Evolutionary conservation across 2,888 invertebrate species (phyloP).

Genomic region (Drosophila neutralis): DNA sequence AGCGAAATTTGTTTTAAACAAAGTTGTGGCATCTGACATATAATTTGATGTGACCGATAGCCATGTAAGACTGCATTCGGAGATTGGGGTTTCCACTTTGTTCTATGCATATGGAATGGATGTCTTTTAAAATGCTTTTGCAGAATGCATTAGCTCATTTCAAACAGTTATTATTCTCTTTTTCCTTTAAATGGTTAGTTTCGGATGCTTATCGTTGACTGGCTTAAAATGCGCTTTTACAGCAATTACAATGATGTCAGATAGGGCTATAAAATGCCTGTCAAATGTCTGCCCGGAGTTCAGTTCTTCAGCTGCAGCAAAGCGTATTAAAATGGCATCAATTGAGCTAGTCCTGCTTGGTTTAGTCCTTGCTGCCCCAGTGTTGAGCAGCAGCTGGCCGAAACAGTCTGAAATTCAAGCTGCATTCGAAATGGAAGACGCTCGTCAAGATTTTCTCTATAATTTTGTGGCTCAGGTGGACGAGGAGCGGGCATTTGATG

Average conservation of each 20-base stretch:
- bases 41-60: neutral
- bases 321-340: conserved; percentile 27
- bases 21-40: neutral
- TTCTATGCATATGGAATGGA: neutral
- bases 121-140: neutral
- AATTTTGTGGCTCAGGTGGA: conserved; percentile 42
- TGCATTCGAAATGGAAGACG: neutral
- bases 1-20: neutral
- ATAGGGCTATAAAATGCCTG: conserved; percentile 31
- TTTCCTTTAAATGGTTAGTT: neutral
- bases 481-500: conserved; percentile 18
- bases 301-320: conserved; percentile 16
- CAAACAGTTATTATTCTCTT: neutral
- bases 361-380: conserved; percentile 9
- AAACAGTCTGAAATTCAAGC: neutral
- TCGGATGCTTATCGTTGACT: conserved; percentile 25
- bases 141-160: neutral
- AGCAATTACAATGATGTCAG: conserved; percentile 41
- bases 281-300: neutral
- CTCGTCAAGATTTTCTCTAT: conserved; percentile 18
- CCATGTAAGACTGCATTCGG: neutral
- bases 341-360: conserved; percentile 11
- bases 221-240: conserved; percentile 40
- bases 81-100: neutral
- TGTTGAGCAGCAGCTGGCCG: neutral